A percentile compares a stretch with the other conserved stretches of the same genome.
phyloP scores from a whole-genome alignment of 2,888 invertebrate genomes.

The Laothoe populi region DNA sequence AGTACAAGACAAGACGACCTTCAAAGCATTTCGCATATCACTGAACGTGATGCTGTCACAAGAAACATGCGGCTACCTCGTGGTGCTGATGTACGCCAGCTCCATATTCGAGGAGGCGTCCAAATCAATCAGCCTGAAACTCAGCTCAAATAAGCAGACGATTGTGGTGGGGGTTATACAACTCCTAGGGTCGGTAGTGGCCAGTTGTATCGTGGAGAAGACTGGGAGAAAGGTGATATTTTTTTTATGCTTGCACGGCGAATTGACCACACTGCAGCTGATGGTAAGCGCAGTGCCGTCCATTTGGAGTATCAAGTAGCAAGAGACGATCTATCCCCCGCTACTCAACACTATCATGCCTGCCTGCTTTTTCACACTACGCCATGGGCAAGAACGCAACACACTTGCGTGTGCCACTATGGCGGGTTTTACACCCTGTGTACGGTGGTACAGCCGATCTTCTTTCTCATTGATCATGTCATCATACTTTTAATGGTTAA shows the following conservation, averaged over 20 bases:
- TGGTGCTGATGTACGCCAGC: slow-evolving; percentile 80
- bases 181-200: slow-evolving; percentile 72
- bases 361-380: too few species aligned
- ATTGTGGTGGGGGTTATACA: slow-evolving; percentile 77
- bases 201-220: slow-evolving; percentile 77
- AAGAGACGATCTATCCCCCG: too few species aligned
- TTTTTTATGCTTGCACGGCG: neutral
- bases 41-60: slow-evolving; percentile 79
- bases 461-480: too few species aligned
- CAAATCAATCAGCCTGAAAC: slow-evolving; percentile 70
- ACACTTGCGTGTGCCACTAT: too few species aligned
- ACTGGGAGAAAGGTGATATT: slow-evolving; percentile 74
- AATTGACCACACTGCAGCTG: neutral
- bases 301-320: too few species aligned
- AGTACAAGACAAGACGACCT: slow-evolving; percentile 77
- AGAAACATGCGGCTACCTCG: slow-evolving; percentile 79
- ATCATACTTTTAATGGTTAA: too few species aligned
- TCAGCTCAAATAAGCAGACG: slow-evolving; percentile 79
- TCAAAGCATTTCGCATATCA: slow-evolving; percentile 77
- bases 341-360: too few species aligned
- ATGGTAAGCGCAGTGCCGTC: neutral
- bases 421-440: too few species aligned
- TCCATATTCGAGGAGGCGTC: slow-evolving; percentile 78
- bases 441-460: too few species aligned
- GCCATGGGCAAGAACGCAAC: too few species aligned